A percentile compares a stretch with the other conserved stretches of the same genome.
Conservation (phyloP, 1,140 invertebrate genomes). For the Ips typographus region DNA sequence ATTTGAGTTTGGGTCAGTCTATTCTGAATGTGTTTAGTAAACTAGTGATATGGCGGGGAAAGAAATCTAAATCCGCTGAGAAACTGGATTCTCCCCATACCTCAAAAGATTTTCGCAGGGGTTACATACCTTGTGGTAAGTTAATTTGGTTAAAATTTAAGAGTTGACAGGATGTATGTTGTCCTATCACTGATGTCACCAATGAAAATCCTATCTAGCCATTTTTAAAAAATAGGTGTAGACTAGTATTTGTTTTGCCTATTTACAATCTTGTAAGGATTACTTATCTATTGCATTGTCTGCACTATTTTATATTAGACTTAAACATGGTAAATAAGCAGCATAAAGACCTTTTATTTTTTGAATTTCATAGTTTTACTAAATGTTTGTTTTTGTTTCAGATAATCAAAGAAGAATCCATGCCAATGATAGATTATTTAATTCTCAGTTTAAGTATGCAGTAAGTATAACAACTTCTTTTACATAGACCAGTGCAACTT, state of each 20-base stretch:
- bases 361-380: background rate
- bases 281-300: background rate
- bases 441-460: slow-evolving; percentile 95
- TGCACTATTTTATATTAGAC: background rate
- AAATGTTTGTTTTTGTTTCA: slow-evolving; percentile 62
- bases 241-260: background rate
- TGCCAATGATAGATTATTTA: slow-evolving; percentile 93
- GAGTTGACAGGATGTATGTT: background rate
- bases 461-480: slow-evolving; percentile 63
- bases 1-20: slow-evolving; percentile 57
- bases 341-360: too few species aligned
- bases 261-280: background rate
- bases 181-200: background rate
- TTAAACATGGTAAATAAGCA: too few species aligned
- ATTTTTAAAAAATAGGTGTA: background rate
- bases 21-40: slow-evolving; percentile 68
- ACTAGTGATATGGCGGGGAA: slow-evolving; percentile 62
- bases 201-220: background rate
- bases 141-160: background rate
- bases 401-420: slow-evolving; percentile 92
- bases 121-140: slow-evolving; percentile 57
- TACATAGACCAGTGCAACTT: background rate
- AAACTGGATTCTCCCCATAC: slow-evolving; percentile 58
- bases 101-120: slow-evolving; percentile 56
- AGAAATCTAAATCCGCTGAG: slow-evolving; percentile 55